Evolutionary conservation across 2,888 invertebrate species (phyloP), one percentile per base, ranked within the genome.

Genomic region (Idaea aversata): DNA sequence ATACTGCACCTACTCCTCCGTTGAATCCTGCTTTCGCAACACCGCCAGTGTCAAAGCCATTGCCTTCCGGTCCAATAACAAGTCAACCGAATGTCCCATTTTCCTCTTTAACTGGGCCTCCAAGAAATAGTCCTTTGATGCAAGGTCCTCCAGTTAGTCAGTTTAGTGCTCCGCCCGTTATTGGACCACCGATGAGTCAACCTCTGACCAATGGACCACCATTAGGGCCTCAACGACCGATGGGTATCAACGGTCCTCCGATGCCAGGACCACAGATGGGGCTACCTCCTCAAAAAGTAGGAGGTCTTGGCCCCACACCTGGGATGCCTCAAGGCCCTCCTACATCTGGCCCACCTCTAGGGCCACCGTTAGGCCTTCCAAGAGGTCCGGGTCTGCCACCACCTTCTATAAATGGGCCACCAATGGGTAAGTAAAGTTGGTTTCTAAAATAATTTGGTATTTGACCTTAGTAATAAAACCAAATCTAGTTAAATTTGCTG

Each of bases 71-170:
- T 63, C 72, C 79, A 62, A 69, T 81, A 67, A 71, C 77, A 59
- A 84, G 67, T 75, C 89, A 85, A 71, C 79, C 85, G 64, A 86
- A 79, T 75, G 62, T 81, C 70, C 81, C 84, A 66, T 81, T 81
- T 67, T 77, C 84, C 71, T 76, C 82, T 61, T 47, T 78, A 35
- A 65, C 77, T 63, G 85, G 82, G 4, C 80, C 81, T 65, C 76
- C 75, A 65, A 83, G 85, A 73, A 85, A 81, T 72, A 90, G 86
- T 71, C 88, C 88, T 63, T 67, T 85, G 69, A 72, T 85, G 57
- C 73, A 83, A 69, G 85, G 81, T 15, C 80, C 83, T 59, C 72
- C 78, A 6, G 47, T 47, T 13, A 47, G 47, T 47, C 47, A 47
- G 61, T 63, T 72, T 15, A 81, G 75, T 79, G 80, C 77, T 38